Conservation (phyloP, 2,888 invertebrate species). For the Aporophyla lueneburgensis region DNA sequence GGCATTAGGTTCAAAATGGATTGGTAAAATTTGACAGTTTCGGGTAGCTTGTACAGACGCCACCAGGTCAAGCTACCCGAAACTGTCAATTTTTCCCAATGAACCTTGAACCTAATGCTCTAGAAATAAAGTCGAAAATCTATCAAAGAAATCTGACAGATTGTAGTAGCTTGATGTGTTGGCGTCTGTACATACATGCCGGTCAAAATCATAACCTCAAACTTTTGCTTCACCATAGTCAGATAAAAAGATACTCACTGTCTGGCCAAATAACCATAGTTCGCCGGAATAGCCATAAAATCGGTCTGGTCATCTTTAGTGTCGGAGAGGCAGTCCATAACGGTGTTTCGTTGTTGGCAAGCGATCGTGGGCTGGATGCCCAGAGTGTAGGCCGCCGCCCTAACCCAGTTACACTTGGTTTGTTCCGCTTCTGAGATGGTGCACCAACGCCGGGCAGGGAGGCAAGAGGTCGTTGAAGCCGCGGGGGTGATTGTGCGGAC, state of each 20-base stretch:
- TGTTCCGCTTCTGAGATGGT: conserved; percentile 89
- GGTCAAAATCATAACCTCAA: too few species aligned
- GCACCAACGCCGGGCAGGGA: conserved; percentile 91
- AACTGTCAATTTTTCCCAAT: too few species aligned
- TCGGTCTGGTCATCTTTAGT: conserved; percentile 89
- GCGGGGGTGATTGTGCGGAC: conserved; percentile 78
- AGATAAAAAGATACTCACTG: conserved; percentile 84
- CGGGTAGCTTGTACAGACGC: too few species aligned
- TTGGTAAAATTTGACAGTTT: too few species aligned
- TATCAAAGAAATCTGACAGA: too few species aligned
- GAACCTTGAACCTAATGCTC: too few species aligned
- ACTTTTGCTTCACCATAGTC: too few species aligned
- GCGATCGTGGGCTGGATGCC: conserved; percentile 91
- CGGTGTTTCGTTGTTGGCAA: conserved; percentile 85
- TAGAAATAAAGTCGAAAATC: too few species aligned
- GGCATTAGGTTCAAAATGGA: too few species aligned
- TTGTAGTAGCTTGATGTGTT: too few species aligned
- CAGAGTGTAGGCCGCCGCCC: conserved; percentile 88
- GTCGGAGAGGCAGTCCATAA: conserved; percentile 90
- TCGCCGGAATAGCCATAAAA: conserved; percentile 91
- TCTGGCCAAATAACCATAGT: conserved; percentile 92
- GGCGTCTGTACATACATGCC: too few species aligned
- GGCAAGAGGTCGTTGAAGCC: conserved; percentile 75
- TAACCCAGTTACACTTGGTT: conserved; percentile 91
- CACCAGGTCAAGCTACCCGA: too few species aligned